These are phyloP conservation scores for Epinephelus fuscoguttatus DNA, from an alignment of 2,113 vertebrate genomes.

Conservation along the genomic window DNA sequence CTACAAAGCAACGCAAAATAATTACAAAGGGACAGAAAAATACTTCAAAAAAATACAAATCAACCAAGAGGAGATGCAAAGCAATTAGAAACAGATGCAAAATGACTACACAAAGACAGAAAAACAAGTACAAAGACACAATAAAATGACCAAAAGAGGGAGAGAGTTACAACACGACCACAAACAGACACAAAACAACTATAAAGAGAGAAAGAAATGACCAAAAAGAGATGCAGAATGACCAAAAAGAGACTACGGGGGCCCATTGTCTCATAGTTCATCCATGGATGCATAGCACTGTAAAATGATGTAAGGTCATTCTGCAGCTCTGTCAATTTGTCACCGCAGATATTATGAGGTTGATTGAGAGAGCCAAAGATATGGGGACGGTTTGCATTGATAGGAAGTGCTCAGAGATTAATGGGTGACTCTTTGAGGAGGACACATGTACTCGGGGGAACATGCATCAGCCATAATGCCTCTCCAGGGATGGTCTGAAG, in stretches of 20 bases:
- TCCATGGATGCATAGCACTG: conserved; percentile 17
- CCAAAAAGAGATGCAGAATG: not conserved
- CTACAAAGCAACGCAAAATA: not conserved
- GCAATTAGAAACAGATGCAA: not conserved
- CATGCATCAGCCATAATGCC: conserved; percentile 56
- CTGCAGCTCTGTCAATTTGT: conserved; percentile 73
- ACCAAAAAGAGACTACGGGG: not conserved
- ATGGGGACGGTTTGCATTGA: conserved; percentile 65
- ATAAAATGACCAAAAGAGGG: not conserved
- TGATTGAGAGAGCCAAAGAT: conserved; percentile 75
- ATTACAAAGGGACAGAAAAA: not conserved
- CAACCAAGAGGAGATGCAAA: not conserved
- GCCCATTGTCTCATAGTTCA: conserved; percentile 5
- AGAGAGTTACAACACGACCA: not conserved
- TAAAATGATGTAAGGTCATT: conserved; percentile 67
- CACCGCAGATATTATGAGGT: conserved; percentile 69
- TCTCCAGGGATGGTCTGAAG: conserved; percentile 53
- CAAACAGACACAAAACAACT: not conserved
- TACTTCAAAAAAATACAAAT: not conserved
- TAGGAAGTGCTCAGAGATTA: conserved; percentile 69
- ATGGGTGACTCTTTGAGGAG: conserved; percentile 70
- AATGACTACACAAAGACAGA: not conserved
- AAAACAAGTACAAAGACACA: not conserved
- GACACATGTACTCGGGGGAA: conserved; percentile 66
- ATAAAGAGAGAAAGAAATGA: not conserved